Base-by-base conservation (phyloP, 1,140 invertebrate genomes). In the Rhopalosiphum padi region DNA sequence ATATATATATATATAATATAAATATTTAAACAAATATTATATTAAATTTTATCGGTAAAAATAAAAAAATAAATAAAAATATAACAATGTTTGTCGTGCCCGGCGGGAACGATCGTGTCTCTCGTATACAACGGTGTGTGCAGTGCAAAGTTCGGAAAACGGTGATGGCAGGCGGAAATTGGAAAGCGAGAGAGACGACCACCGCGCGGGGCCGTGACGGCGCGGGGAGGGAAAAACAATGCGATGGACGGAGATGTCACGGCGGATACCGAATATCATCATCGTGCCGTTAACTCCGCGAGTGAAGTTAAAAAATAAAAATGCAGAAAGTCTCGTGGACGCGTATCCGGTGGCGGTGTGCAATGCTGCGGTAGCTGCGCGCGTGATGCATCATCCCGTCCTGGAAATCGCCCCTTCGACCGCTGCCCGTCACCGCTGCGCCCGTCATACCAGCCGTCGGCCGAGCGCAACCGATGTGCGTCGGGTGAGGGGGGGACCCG, bases 221-320 rank as follows among this genome's bases (percentile, higher is more conserved):
- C n/a, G 60, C 0, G 3, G 30, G 60, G 22, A 6, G 60, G 18
- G 30, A 15, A n/a, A 21, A 77, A 77, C 60, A 77, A n/a, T 77
- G 60, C 60, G 4, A 77, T 77, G 60, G 60, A 77, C 18, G 60
- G 60, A 77, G 60, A 77, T 77, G 60, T 77, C 30, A 77, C 60
- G n/a, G 6, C 60, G n/a, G 60, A 77, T 77, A 15, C 60, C 30
- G 18, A 77, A 77, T 77, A n/a, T 77, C 60, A 41, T 41, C 41
- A 41, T 41, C 41, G 18, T 77, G 15, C 60, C 6, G 30, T 77
- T 6, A 77, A 77, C 60, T 77, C 60, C 3, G n/a, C 9, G 30
- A 77, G 60, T 77, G n/a, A 77, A 77, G 60, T 77, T n/a, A 77
- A 77, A 77, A 77, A 77, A 77, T n/a, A 77, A 77, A 77, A 77